phyloP scores from a whole-genome alignment of 2,888 invertebrate species.

The Portevinia maculata region DNA sequence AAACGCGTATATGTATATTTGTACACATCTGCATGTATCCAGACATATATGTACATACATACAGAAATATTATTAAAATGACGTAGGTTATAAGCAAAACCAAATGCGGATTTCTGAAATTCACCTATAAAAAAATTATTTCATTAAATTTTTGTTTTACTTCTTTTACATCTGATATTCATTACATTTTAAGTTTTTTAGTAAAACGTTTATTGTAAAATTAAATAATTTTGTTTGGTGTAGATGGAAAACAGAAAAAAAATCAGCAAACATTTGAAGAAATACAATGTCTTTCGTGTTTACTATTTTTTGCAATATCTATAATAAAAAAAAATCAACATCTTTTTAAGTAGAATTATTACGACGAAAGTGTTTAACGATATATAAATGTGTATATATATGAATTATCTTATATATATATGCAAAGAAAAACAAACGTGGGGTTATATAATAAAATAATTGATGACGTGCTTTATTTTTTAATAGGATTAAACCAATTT shows the following conservation, averaged over 20 bases:
- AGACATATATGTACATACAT: constrained; percentile 73
- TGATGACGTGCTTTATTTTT: constrained; percentile 74
- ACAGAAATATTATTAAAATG: constrained; percentile 48
- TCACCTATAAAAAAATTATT: constrained; percentile 53
- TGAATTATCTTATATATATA: constrained; percentile 55
- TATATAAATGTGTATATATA: constrained; percentile 36
- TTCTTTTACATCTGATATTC: constrained; percentile 69
- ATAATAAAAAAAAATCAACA: constrained; percentile 16
- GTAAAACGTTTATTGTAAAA: constrained; percentile 51
- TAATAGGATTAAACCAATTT: constrained; percentile 65
- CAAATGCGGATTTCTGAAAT: constrained; percentile 72
- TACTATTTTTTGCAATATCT: constrained; percentile 66
- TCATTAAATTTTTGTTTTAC: constrained; percentile 55
- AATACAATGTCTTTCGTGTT: constrained; percentile 54
- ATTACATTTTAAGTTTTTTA: constrained; percentile 57
- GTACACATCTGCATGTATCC: constrained; percentile 59
- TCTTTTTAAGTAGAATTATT: constrained; percentile 50
- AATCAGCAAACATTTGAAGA: constrained; percentile 47
- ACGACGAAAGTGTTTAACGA: constrained; percentile 43
- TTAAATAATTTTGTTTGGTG: constrained; percentile 15
- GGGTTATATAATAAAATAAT: constrained; percentile 59
- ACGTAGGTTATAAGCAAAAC: constrained; percentile 73
- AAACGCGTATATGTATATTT: constrained; percentile 58
- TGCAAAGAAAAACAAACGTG: constrained; percentile 42
- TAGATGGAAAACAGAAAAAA: constrained; percentile 13